Percentiles rank a stretch among this genome's conserved stretches.
These are phyloP conservation scores for Rhysida immarginata DNA, from an alignment of 1,140 invertebrate genomes.

Conservation along the genomic window DNA sequence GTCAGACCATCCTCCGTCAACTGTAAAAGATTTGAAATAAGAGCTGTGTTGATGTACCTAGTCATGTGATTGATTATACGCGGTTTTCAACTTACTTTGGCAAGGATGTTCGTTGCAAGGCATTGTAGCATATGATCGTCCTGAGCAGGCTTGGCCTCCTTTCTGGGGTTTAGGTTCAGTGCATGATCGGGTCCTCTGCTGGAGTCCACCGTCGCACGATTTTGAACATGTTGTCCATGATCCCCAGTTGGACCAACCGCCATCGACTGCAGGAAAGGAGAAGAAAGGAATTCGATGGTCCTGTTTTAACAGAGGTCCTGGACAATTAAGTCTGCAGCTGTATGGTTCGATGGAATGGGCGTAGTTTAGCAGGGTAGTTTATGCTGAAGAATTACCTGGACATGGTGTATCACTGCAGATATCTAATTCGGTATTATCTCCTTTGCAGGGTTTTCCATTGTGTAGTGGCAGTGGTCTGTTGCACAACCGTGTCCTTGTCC, in stretches of 20 bases:
- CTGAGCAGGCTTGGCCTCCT: not conserved
- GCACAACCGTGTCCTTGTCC: not conserved
- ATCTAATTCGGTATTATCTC: not conserved
- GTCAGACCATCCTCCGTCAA: conserved; percentile 54
- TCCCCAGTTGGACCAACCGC: not conserved
- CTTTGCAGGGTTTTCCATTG: not conserved
- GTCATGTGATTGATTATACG: no score
- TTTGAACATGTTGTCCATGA: not conserved
- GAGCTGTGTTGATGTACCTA: no score
- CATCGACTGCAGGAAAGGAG: not conserved
- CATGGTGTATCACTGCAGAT: not conserved
- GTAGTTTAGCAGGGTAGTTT: no score
- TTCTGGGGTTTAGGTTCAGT: not conserved
- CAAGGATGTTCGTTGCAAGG: not conserved
- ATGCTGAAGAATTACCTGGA: not conserved
- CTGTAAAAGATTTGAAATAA: no score
- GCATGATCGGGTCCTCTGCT: not conserved
- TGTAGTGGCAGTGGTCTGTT: not conserved
- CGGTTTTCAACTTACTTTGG: not conserved
- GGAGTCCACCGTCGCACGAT: not conserved
- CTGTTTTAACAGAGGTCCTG: no score
- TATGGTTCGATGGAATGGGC: no score
- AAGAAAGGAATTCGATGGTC: no score
- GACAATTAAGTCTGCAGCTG: no score
- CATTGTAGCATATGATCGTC: not conserved